Evolutionary conservation across 2,113 vertebrate genomes (phyloP).

Genomic region (Psilopsiagon aurifrons): DNA sequence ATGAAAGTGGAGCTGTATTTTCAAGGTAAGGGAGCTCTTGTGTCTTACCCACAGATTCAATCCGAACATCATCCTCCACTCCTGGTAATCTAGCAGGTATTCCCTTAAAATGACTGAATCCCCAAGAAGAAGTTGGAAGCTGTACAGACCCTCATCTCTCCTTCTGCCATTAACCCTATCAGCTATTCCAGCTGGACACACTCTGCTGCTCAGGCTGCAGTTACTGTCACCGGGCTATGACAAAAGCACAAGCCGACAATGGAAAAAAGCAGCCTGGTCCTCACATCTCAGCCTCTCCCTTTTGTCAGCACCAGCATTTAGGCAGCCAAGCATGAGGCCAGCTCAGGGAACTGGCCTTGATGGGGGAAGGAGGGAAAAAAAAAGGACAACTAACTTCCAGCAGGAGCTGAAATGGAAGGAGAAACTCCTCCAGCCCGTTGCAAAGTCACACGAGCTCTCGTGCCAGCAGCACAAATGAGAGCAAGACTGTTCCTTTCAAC

Average conservation of each 20-base stretch:
- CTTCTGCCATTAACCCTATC: neutral
- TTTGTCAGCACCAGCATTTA: neutral
- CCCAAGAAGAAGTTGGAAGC: neutral
- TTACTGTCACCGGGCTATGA: neutral
- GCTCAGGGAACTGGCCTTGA: neutral
- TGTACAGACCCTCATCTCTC: rapidly evolving
- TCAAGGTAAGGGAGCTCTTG: neutral
- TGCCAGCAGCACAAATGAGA: neutral
- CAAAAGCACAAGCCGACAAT: neutral
- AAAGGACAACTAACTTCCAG: neutral
- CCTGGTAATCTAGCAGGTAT: neutral
- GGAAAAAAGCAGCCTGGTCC: neutral
- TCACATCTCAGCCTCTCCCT: neutral
- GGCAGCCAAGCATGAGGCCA: conserved; percentile 58
- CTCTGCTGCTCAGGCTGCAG: neutral
- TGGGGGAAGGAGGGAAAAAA: neutral
- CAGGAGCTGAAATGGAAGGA: neutral
- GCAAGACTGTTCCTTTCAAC: neutral
- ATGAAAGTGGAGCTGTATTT: neutral
- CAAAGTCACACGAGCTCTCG: neutral
- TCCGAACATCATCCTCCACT: neutral
- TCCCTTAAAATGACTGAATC: neutral
- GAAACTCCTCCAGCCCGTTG: neutral
- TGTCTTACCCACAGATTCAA: no score
- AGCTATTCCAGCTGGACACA: neutral